These are phyloP conservation scores for Enteromius argenteus DNA, from an alignment of 2,797 vertebrate species.

Conservation along the genomic window DNA sequence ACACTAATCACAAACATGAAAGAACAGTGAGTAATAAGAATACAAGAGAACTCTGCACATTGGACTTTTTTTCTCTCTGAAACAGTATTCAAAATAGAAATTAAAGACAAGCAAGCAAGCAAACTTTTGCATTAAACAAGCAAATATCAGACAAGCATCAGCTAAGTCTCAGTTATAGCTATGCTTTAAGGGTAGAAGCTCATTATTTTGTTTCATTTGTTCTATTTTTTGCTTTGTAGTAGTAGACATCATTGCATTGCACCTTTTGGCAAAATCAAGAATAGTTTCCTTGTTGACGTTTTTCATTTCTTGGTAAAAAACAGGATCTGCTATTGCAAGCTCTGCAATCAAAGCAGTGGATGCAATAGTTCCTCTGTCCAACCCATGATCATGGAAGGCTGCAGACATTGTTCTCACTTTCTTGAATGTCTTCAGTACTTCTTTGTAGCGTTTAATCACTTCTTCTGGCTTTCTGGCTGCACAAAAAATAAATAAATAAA, in stretches of 20 bases:
- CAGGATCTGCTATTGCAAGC: not conserved
- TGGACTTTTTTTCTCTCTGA: no score
- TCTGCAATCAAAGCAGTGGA: slow-evolving; percentile 1
- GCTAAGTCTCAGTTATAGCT: not conserved
- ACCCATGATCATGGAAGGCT: not conserved
- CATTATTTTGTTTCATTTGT: not conserved
- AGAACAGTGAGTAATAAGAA: not conserved
- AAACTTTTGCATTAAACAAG: no score
- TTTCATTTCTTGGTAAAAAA: not conserved
- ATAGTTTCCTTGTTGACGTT: not conserved
- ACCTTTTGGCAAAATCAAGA: not conserved
- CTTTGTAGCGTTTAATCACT: not conserved
- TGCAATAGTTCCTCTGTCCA: not conserved
- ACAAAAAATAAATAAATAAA: not conserved
- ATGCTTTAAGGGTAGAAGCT: not conserved
- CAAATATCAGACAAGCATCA: no score
- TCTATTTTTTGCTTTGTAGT: not conserved
- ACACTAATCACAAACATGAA: not conserved
- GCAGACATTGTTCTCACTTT: not conserved
- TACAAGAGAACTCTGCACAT: not conserved
- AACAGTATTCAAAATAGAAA: no score
- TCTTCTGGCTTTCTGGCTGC: not conserved
- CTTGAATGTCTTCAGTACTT: not conserved
- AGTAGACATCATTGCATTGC: not conserved
- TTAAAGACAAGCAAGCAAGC: no score